Evolutionary conservation across 2,888 invertebrate genomes (phyloP).

Genomic region (Lypha dubia): DNA sequence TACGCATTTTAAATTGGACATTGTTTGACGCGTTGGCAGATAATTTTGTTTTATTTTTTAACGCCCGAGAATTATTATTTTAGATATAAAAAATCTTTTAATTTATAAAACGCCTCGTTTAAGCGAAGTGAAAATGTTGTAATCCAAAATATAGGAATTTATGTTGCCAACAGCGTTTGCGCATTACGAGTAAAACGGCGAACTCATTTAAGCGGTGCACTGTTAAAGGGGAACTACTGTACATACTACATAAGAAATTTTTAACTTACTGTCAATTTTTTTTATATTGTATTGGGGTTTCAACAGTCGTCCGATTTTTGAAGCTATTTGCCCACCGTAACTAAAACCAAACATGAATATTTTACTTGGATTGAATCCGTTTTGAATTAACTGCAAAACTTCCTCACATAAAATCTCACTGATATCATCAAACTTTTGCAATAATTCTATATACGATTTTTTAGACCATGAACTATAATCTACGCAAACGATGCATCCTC

Average conservation of each 20-base stretch:
- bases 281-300: slow-evolving; percentile 76
- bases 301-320: slow-evolving; percentile 78
- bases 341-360: slow-evolving; percentile 82
- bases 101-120: no score
- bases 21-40: no score
- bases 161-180: no score
- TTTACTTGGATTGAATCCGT: slow-evolving; percentile 78
- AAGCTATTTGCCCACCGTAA: slow-evolving; percentile 81
- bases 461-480: slow-evolving; percentile 79
- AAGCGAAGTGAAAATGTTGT: no score
- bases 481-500: slow-evolving; percentile 81
- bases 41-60: no score
- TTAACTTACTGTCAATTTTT: slow-evolving; percentile 80
- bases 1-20: no score
- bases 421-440: slow-evolving; percentile 78
- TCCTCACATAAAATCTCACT: slow-evolving; percentile 76
- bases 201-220: no score
- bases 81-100: no score
- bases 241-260: not conserved
- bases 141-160: no score
- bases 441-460: slow-evolving; percentile 79
- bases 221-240: no score
- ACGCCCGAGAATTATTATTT: no score
- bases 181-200: no score
- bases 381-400: slow-evolving; percentile 75